Base-by-base conservation (phyloP, 1,140 invertebrate species). In the Uloborus diversus region DNA sequence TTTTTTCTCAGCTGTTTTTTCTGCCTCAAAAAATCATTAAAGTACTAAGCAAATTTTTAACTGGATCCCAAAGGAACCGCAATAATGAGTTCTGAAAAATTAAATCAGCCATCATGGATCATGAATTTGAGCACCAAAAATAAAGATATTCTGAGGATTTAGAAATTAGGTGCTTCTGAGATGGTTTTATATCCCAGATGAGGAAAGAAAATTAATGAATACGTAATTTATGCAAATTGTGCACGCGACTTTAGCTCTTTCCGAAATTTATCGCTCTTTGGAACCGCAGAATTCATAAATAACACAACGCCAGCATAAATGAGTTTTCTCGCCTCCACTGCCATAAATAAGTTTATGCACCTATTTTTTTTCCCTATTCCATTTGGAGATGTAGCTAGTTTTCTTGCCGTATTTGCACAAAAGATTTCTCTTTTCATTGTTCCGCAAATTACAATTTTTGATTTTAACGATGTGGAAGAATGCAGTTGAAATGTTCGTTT, bases 161-260 rank as follows among this genome's bases (percentile, higher is more conserved):
- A 30, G 57, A 30, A 49, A 35, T 49, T 4, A 51, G 33, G 37
- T 71, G 30, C 53, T 59, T 71, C 23, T 17, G 49, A 42, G 32
- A 62, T 73, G 51, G 56, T 73, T 73, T n/a, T 73, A 62, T 61
- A 49, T 33, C 57, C 56, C 57, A 73, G 70, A 73, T 73, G 70
- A 73, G 70, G 70, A 49, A 73, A 56, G 35, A 73, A 73, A 73
- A 73, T 73, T 73, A 73, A 73, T 73, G 70, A 73, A 73, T 73
- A 62, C 57, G 37, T 73, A 73, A 73, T 73, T 56, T 56, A 73
- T 73, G 70, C 70, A 73, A 73, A 73, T 73, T 73, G 57, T 33
- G 42, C 57, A 62, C 70, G 57, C 70, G 37, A 73, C 42, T 61
- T 61, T 59, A 49, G 28, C 30, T 13, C 32, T 17, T 5, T 11